Percentiles rank a stretch among this genome's conserved stretches.
phyloP scores from a whole-genome alignment of 1,140 invertebrate genomes.

The Philopotamus ludificatus region DNA sequence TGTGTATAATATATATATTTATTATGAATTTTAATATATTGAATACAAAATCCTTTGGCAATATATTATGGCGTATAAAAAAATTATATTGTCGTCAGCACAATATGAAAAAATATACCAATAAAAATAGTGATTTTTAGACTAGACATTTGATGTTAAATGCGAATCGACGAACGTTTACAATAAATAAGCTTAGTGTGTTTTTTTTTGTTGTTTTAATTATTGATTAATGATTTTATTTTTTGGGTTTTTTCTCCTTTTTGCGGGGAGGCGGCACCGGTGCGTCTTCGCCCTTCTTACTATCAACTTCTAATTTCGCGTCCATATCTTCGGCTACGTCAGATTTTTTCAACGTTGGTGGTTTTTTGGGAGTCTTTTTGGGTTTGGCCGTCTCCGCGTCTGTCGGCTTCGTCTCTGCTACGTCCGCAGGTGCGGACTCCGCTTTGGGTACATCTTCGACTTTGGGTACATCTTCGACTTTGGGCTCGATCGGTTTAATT shows the following conservation, averaged over 20 bases:
- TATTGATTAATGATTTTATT: constrained; percentile 45
- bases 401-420: constrained; percentile 21
- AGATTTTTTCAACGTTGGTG: constrained; percentile 17
- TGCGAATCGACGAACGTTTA: constrained; percentile 12
- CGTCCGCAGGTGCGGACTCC: constrained; percentile 12
- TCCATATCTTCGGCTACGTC: constrained; percentile 42
- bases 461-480: constrained; percentile 11
- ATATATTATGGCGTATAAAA: constrained; percentile 31
- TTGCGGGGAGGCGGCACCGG: constrained; percentile 55
- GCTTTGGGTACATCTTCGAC: neutral
- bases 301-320: constrained; percentile 3
- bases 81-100: constrained; percentile 24
- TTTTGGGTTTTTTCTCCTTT: constrained; percentile 57
- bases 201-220: neutral
- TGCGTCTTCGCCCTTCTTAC: constrained; percentile 45
- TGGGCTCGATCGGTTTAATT: too few relatives aligned
- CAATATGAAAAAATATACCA: constrained; percentile 30
- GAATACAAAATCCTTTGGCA: constrained; percentile 41
- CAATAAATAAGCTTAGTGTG: constrained; percentile 29
- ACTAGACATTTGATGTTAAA: constrained; percentile 45
- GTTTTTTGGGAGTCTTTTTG: constrained; percentile 52
- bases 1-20: constrained; percentile 14
- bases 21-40: constrained; percentile 21
- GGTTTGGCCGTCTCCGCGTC: constrained; percentile 39
- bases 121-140: constrained; percentile 37